Percentiles rank a stretch among this genome's conserved stretches.
Conservation (phyloP, 2,888 invertebrate species). For the Hemaris fuciformis region DNA sequence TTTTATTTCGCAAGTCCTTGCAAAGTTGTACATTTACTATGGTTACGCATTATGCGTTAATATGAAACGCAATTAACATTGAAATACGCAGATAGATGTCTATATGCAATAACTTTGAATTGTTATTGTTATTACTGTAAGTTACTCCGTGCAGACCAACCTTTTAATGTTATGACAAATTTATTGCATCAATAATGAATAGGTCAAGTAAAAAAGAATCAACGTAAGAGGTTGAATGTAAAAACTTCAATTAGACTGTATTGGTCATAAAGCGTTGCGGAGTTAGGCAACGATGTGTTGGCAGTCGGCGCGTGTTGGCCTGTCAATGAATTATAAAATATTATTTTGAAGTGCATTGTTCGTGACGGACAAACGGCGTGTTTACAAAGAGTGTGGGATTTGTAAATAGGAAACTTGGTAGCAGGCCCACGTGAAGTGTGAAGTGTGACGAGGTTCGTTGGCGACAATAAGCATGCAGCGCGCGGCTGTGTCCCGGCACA, state of each 20-base stretch:
- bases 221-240: not conserved
- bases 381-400: constrained; percentile 35
- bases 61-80: constrained; percentile 18
- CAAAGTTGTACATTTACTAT: constrained; percentile 26
- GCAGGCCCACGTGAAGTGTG: constrained; percentile 32
- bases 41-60: constrained; percentile 38
- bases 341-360: constrained; percentile 3
- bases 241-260: constrained; percentile 4
- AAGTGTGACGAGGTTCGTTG: constrained; percentile 18
- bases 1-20: constrained; percentile 40
- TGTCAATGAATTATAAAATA: not conserved
- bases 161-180: not conserved
- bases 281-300: not conserved
- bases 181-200: not conserved
- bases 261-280: not conserved
- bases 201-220: not conserved
- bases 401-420: constrained; percentile 36
- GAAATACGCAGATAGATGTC: constrained; percentile 12
- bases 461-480: constrained; percentile 38
- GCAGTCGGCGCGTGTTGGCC: not conserved
- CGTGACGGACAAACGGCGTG: not conserved
- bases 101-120: not conserved
- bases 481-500: constrained; percentile 50
- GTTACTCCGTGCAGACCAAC: not conserved
- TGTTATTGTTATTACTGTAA: not conserved